Evolutionary conservation across 2,797 vertebrate genomes (phyloP), one percentile per base, ranked within the genome.

Genomic region (Cichlasoma orientale): DNA sequence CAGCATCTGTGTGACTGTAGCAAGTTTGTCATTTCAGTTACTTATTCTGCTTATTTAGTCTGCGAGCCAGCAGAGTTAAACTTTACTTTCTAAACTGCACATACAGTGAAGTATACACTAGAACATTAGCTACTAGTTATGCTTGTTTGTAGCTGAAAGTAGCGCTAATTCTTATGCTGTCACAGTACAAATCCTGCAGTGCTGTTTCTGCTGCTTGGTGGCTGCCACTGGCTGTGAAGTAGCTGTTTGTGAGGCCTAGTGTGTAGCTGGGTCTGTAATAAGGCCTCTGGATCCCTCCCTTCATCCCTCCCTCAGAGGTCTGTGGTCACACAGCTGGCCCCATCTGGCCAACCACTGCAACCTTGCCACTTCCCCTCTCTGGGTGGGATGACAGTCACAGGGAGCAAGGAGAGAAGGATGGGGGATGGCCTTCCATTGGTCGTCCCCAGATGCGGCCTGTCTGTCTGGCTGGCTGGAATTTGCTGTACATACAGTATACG

Each of bases 281-380:
- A 94, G 90, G 89, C 89, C 90, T 92, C 89, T 88, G 85, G 92
- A 90, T 89, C 89, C 79, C 86, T 87, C 92, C 80, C 84, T 90
- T 80, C 75, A 83, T 83, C 41, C 47, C 61, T 52, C 89, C 87
- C 86, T 92, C 90, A 90, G 90, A 94, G 90, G 92, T 91, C 89
- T 95, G 95, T 90, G 95, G 95, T 94, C 89, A 87, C 90, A 93
- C 93, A 94, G 92, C 92, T 93, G 93, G 92, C 92, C 89, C 89
- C 72, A 78, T 89, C 92, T 94, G 94, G 92, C 93, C 88, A 91
- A 90, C 91, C 91, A 82, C 93, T 92, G 90, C 89, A 90, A 95
- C 95, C 94, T 95, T 94, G 94, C 92, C 91, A 95, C 94, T 95
- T 95, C 95, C 94, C 92, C 93, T 94, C 92, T 75, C 92, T 96